Conservation (phyloP, 2,888 invertebrate species). For the Ectemnius continuus region DNA sequence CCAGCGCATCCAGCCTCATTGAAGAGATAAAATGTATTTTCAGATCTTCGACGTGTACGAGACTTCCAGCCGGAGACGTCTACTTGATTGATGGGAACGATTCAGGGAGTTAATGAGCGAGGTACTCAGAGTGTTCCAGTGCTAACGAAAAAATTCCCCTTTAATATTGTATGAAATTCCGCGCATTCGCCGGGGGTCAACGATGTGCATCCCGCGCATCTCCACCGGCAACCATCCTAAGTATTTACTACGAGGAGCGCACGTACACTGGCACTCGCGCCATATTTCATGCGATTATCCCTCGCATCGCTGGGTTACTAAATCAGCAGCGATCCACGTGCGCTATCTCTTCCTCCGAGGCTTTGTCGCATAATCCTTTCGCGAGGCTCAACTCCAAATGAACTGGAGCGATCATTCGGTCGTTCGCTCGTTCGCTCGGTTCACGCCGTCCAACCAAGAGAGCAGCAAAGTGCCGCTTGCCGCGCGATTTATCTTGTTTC, state of each 20-base stretch:
- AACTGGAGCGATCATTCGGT: conserved; percentile 41
- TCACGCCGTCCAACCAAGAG: not conserved
- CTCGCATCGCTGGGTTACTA: conserved; percentile 52
- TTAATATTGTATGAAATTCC: conserved; percentile 60
- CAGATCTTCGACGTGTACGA: too few relatives aligned
- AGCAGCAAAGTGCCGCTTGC: too few relatives aligned
- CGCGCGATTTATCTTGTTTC: conserved; percentile 8
- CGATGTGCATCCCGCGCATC: conserved; percentile 39
- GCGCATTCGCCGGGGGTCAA: conserved; percentile 57
- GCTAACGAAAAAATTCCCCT: conserved; percentile 38
- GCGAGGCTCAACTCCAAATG: conserved; percentile 37
- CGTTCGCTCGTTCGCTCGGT: conserved; percentile 14
- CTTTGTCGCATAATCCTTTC: conserved; percentile 36
- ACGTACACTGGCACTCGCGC: conserved; percentile 11
- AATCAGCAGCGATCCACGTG: conserved; percentile 45
- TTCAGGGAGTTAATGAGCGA: conserved; percentile 48
- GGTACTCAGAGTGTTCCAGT: conserved; percentile 36
- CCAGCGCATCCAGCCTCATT: too few relatives aligned
- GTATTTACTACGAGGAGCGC: conserved; percentile 18
- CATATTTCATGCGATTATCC: conserved; percentile 63
- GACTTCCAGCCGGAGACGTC: not conserved
- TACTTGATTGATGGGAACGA: conserved; percentile 52
- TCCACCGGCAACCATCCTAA: conserved; percentile 37
- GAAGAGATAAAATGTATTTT: too few relatives aligned
- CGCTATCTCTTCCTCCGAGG: conserved; percentile 29